Evolutionary conservation across 2,113 vertebrate species (phyloP), one percentile per base, ranked within the genome.

Genomic region (Pelusios castaneus): DNA sequence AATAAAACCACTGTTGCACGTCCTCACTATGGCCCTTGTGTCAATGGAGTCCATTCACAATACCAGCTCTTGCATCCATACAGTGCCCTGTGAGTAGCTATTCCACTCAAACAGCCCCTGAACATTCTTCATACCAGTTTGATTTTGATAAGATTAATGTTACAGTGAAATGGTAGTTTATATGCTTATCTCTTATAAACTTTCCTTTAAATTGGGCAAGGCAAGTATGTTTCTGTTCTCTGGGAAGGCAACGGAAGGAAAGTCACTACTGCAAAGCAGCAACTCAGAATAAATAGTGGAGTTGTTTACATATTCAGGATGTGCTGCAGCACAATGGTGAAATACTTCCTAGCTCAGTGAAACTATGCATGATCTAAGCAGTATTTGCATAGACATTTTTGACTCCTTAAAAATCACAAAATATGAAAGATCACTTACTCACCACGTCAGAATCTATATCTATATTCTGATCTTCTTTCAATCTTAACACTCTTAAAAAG

Each of bases 341-440:
- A 94, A 79, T 21, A 47, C 52, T 87, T 90, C 24, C 75, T 56
- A 80, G 51, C 87, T 87, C 34, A 89, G 41, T 54, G 41, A 92
- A 41, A 38, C 8, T 77, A 87, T 83, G 47, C 6, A 80, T 82
- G 63, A 67, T 38, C n/a, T 82, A 29, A 1, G 1, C 41, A 80
- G 90, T 31, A 73, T 92, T 63, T 92, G n/a, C 27, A 27, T 67
- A 34, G 16, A 43, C n/a, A 9, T 88, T 43, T 94, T 79, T 29
- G 25, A 19, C 56, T 75, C 89, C 43, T 82, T 27, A 49, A 82
- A 87, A 94, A 27, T 17, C 49, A 84, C 0, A 2, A 87, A 73
- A 0, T 89, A 1, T 38, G n/a, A 13, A 82, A 41, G 70, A 85
- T 24, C n/a, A 41, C 45, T 76, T 45, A 43, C 11, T 76, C 27